phyloP scores from a whole-genome alignment of 2,113 vertebrate genomes.

The Cygnus atratus region DNA sequence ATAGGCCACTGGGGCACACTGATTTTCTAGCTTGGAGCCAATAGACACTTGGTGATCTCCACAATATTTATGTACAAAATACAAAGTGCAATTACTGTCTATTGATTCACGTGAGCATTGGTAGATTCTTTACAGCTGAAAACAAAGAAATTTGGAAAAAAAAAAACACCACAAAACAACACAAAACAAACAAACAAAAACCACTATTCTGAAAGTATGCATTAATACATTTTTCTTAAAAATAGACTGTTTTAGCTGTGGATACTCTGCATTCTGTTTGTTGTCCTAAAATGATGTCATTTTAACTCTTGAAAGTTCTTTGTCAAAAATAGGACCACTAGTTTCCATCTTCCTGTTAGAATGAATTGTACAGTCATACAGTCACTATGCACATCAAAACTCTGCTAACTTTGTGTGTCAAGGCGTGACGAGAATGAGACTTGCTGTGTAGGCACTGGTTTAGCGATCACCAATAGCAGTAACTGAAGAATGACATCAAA shows the following conservation, averaged over 20 bases:
- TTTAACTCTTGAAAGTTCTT: not conserved
- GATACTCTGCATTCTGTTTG: not conserved
- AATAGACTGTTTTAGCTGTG: not conserved
- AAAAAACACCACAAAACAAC: too few relatives aligned
- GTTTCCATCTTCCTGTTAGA: not conserved
- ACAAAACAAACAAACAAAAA: too few relatives aligned
- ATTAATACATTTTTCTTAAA: not conserved
- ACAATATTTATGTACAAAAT: not conserved
- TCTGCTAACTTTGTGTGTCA: not conserved
- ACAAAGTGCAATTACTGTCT: not conserved
- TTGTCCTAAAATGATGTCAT: not conserved
- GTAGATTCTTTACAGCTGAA: not conserved
- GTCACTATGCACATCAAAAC: not conserved
- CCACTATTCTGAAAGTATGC: not conserved
- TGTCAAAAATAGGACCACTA: not conserved
- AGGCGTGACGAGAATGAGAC: not conserved
- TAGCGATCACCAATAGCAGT: not conserved
- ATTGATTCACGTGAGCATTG: not conserved
- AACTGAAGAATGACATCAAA: not conserved
- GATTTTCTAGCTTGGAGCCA: not conserved
- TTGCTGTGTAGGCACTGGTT: not conserved
- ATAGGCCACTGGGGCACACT: not conserved
- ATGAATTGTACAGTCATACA: not conserved
- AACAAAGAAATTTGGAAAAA: not conserved
- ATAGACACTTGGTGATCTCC: not conserved